These are phyloP conservation scores for Megalops cyprinoides DNA, from an alignment of 2,797 vertebrate genomes.

Conservation along the genomic window DNA sequence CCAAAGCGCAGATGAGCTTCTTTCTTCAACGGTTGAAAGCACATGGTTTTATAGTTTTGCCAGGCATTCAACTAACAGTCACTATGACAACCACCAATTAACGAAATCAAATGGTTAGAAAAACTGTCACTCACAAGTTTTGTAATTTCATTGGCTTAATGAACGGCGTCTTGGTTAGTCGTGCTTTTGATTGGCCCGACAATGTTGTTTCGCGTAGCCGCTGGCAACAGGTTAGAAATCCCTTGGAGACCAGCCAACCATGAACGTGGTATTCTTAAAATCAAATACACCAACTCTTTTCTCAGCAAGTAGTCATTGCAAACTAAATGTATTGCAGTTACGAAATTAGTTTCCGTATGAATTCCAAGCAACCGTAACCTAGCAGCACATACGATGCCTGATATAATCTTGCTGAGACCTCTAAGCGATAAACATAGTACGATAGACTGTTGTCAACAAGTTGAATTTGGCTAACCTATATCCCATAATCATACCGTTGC, in stretches of 20 bases:
- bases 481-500: not conserved
- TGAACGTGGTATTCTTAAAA: not conserved
- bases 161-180: not conserved
- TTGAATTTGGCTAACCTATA: not conserved
- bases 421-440: too few species aligned
- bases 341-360: not conserved
- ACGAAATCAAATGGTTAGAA: not conserved
- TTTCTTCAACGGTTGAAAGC: not conserved
- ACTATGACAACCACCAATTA: not conserved
- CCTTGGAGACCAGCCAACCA: not conserved
- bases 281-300: not conserved
- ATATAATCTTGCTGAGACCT: not conserved
- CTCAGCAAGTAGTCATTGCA: not conserved
- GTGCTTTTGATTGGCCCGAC: not conserved
- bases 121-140: not conserved
- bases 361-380: not conserved
- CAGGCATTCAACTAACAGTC: not conserved
- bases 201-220: not conserved
- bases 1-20: not conserved
- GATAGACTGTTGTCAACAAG: not conserved
- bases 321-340: not conserved
- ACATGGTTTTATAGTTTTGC: not conserved
- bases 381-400: not conserved
- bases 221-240: not conserved
- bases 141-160: not conserved